A percentile compares a stretch with the other conserved stretches of the same genome.
phyloP scores from a whole-genome alignment of 2,113 vertebrate species.

The Meleagris gallopavo region DNA sequence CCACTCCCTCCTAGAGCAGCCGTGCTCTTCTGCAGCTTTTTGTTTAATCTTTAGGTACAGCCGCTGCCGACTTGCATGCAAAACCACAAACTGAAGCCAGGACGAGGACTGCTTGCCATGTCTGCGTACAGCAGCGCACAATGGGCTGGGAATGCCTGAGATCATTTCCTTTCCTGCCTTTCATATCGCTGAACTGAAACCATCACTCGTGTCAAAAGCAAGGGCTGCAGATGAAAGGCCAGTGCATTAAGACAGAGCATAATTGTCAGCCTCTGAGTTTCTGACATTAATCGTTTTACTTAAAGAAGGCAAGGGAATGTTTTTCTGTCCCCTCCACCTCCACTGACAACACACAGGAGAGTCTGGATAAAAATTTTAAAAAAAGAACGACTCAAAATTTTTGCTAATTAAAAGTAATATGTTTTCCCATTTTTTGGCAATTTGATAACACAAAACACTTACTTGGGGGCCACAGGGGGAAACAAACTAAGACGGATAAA shows the following conservation, averaged over 20 bases:
- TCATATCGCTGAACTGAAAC: slow-evolving; percentile 75
- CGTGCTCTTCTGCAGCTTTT: rapidly evolving
- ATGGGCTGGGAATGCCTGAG: slow-evolving; percentile 48
- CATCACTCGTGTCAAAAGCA: slow-evolving; percentile 74
- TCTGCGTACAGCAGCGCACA: slow-evolving; percentile 13
- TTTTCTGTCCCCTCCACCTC: neutral
- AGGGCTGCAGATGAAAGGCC: slow-evolving; percentile 78
- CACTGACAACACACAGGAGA: slow-evolving; percentile 48
- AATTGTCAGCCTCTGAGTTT: slow-evolving; percentile 78
- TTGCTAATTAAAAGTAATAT: slow-evolving; percentile 86
- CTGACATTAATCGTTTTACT: slow-evolving; percentile 81
- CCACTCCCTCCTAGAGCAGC: neutral
- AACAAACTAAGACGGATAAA: slow-evolving; percentile 89
- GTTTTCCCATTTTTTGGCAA: slow-evolving; percentile 80
- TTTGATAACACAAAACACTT: slow-evolving; percentile 88
- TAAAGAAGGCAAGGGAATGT: slow-evolving; percentile 61
- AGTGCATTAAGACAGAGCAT: slow-evolving; percentile 77
- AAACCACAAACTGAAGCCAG: neutral
- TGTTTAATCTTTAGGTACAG: neutral
- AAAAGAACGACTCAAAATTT: slow-evolving; percentile 62
- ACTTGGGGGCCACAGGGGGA: slow-evolving; percentile 86
- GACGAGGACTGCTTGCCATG: neutral
- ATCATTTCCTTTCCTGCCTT: slow-evolving; percentile 69
- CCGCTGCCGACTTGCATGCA: neutral
- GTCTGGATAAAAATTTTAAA: slow-evolving; percentile 6